Evolutionary conservation across 2,797 vertebrate genomes (phyloP), one percentile per base, ranked within the genome.

Genomic region (Micrastur ruficollis): DNA sequence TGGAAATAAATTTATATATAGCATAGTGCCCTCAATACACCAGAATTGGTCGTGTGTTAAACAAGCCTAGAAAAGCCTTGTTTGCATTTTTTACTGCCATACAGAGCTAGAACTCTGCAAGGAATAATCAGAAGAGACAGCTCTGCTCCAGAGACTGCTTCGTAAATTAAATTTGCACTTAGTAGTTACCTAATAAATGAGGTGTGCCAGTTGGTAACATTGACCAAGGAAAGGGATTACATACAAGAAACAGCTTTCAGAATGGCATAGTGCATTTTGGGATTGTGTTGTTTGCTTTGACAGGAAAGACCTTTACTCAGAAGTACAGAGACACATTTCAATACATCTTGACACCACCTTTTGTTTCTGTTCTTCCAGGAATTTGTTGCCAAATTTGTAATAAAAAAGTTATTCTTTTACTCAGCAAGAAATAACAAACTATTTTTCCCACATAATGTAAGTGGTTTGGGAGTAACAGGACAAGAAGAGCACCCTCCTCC

Each of bases 191-290:
- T 59, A 81, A 63, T 32, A 67, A 86, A 84, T 49, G 21, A 86
- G 3, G 9, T 16, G 8, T 86, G 16, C 11, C 23, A 26, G 16
- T 26, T 50, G 23, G n/a, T 50, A 90, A 62, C 38, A 36, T 5
- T n/a, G 66, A 63, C 11, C 38, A 70, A 53, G 36, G 32, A 86
- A 76, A 78, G 5, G 11, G 32, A 81, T 55, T 70, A 40, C 23
- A 31, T 22, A 6, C 12, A 62, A 63, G 23, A 67, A 89, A 32
- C 20, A 50, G n/a, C 47, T 66, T 84, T 22, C 32, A 72, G 56
- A 72, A 73, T 1, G 8, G 11, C 36, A 52, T 14, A 0, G 0
- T 2, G 7, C 27, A 14, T 66, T 81, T 79, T 0, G 0, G 47
- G 14, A 27, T 25, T 47, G 25, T 21, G 22, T 5, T 26, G 7